A percentile compares a stretch with the other conserved stretches of the same genome.
phyloP scores from a whole-genome alignment of 2,113 vertebrate species.

The Neofelis nebulosa region DNA sequence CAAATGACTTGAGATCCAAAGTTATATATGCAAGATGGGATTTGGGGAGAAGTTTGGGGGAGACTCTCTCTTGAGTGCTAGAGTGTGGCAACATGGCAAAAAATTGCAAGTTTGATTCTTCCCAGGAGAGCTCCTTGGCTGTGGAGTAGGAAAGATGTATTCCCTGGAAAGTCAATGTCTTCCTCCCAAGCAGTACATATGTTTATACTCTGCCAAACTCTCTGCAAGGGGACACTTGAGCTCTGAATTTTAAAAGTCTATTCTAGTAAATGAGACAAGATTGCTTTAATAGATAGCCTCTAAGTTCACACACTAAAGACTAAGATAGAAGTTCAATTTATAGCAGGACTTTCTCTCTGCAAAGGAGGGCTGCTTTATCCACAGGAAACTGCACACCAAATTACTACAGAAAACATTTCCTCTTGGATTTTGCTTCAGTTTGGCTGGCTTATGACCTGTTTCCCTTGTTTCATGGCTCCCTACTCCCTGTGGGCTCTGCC shows the following conservation, averaged over 20 bases:
- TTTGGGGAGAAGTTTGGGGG: neutral
- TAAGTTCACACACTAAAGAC: conserved; percentile 3
- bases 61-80: neutral
- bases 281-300: neutral
- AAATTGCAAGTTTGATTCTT: conserved; percentile 8
- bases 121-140: conserved; percentile 22
- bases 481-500: neutral
- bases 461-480: neutral
- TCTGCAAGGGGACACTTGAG: neutral
- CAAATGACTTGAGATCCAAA: neutral
- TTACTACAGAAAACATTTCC: conserved; percentile 6
- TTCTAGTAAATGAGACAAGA: neutral
- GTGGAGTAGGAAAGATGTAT: neutral
- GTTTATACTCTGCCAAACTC: neutral
- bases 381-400: neutral
- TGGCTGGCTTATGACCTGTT: neutral
- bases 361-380: neutral
- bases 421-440: neutral
- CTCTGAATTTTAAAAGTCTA: conserved; percentile 23
- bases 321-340: neutral
- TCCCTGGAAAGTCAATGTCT: neutral
- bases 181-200: neutral
- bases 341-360: neutral
- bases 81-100: neutral
- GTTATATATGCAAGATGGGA: neutral